Percentiles rank a stretch among this genome's conserved stretches.
Conservation (phyloP, 2,888 invertebrate species). For the Formica aserva region DNA sequence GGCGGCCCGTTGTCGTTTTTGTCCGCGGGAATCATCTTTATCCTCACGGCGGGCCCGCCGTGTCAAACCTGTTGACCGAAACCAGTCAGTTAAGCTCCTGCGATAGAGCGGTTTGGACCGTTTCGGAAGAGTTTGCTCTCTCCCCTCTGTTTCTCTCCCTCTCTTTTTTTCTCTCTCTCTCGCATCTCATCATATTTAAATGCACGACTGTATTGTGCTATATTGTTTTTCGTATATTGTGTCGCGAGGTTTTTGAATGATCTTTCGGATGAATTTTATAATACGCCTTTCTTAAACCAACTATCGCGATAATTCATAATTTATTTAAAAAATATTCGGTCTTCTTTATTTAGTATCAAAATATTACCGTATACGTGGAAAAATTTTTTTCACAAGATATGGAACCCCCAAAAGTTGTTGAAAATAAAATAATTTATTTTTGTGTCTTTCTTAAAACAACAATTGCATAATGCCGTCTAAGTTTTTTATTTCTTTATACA, state of each 20-base stretch:
- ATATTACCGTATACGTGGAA: neutral
- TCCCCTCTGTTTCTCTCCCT: slow-evolving; percentile 45
- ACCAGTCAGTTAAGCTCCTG: slow-evolving; percentile 53
- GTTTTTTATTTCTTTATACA: neutral
- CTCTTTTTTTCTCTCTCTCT: slow-evolving; percentile 4
- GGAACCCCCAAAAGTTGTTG: no score
- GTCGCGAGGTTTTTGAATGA: neutral
- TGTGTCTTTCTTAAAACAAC: neutral
- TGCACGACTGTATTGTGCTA: slow-evolving; percentile 15
- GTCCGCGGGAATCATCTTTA: slow-evolving; percentile 53
- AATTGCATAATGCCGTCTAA: neutral
- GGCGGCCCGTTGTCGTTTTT: slow-evolving; percentile 47
- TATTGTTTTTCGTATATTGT: neutral
- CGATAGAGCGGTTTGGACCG: slow-evolving; percentile 47
- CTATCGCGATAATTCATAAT: neutral
- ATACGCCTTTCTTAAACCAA: neutral
- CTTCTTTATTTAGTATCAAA: neutral
- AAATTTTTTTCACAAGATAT: neutral
- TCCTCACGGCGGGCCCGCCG: slow-evolving; percentile 46
- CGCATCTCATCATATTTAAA: slow-evolving; percentile 33
- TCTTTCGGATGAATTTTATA: neutral
- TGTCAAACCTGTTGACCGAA: slow-evolving; percentile 55
- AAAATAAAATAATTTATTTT: neutral
- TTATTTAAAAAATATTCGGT: neutral
- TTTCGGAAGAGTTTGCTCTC: slow-evolving; percentile 40